Percentiles rank a stretch among this genome's conserved stretches.
Conservation (phyloP, 30 jellyfish, hydroid and myxozoan species). For the Chironex yamaguchii region DNA sequence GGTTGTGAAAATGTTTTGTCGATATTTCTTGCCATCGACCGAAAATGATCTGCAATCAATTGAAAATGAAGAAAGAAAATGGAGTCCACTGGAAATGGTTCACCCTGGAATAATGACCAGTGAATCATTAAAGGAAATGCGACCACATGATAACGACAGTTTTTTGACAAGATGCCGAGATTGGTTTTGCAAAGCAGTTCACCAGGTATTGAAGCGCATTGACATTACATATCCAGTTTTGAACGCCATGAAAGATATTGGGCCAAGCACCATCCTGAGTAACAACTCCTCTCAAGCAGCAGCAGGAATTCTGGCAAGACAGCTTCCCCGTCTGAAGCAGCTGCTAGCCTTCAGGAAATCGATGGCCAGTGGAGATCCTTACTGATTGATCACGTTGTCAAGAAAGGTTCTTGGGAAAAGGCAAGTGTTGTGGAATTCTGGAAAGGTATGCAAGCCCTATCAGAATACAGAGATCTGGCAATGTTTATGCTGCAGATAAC, state of each 20-base stretch:
- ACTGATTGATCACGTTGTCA: conserved; percentile 5
- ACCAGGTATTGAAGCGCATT: not conserved
- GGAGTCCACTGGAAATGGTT: not conserved
- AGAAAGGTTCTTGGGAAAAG: conserved; percentile 45
- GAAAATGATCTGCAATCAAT: not conserved
- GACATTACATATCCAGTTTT: not conserved
- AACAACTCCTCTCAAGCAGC: not conserved
- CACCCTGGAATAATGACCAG: not conserved
- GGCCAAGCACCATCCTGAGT: not conserved
- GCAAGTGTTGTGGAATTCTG: conserved; percentile 25
- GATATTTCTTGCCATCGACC: not conserved
- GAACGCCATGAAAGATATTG: not conserved
- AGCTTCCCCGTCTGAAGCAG: conserved; percentile 31
- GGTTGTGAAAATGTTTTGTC: not conserved
- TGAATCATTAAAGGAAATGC: not conserved
- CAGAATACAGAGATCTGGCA: conserved; percentile 34
- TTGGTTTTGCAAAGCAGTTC: not conserved
- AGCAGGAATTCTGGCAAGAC: not conserved
- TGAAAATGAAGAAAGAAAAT: not conserved
- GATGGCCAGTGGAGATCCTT: conserved; percentile 65
- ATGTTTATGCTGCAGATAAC: conserved; percentile 44
- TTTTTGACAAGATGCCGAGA: conserved; percentile 12
- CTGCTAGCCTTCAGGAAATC: conserved; percentile 19
- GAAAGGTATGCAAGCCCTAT: conserved; percentile 15
- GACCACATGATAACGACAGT: not conserved